Conservation (phyloP, 2,113 vertebrate species). For the Emydura subglobosa region DNA sequence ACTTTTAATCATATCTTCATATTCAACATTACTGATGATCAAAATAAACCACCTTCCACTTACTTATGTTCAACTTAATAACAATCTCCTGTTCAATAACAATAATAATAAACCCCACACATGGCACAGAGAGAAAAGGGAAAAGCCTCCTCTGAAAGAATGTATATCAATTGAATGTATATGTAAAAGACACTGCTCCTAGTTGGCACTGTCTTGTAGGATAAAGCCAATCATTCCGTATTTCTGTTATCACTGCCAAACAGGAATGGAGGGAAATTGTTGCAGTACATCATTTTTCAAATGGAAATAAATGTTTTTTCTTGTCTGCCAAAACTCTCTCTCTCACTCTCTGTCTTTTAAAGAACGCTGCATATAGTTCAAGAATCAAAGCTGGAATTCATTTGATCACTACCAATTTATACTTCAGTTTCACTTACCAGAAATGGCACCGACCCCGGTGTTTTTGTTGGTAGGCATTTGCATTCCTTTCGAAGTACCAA, state of each 20-base stretch:
- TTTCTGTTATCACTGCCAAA: neutral
- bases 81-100: neutral
- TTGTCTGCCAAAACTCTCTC: slow-evolving; percentile 1
- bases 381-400: slow-evolving; percentile 18
- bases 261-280: neutral
- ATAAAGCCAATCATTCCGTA: neutral
- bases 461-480: slow-evolving; percentile 4
- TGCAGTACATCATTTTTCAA: neutral
- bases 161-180: neutral
- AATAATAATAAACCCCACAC: neutral
- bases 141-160: neutral
- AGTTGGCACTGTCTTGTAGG: neutral
- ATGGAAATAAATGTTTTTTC: neutral
- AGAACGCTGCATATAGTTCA: neutral
- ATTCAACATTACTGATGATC: neutral
- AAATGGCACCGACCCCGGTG: neutral
- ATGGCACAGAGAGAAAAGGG: neutral
- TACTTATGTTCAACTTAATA: neutral
- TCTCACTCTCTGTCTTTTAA: neutral
- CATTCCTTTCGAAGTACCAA: slow-evolving; percentile 1
- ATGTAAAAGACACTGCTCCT: neutral
- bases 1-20: neutral
- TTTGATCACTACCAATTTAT: neutral
- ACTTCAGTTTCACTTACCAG: neutral
- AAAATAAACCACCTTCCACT: neutral